Evolutionary conservation across 2,888 invertebrate species (phyloP).

Genomic region (Eupeodes latifasciatus): DNA sequence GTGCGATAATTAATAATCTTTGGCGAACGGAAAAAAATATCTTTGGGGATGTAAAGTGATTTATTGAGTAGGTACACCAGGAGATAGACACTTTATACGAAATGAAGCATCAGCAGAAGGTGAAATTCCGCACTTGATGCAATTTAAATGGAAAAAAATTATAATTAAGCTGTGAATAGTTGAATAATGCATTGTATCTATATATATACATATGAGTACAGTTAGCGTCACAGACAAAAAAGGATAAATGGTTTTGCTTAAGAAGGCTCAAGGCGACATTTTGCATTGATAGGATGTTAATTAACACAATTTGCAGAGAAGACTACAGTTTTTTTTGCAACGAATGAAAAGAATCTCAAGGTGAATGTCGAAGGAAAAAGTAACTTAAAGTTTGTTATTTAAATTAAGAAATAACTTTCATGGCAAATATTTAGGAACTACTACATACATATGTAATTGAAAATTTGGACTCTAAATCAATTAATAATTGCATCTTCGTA

Average conservation of each 20-base stretch:
- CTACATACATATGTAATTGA: too few species aligned
- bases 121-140: constrained; percentile 51
- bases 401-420: too few species aligned
- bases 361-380: too few species aligned
- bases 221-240: neutral
- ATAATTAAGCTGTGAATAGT: constrained; percentile 58
- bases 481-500: too few species aligned
- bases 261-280: constrained; percentile 25
- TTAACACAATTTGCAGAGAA: constrained; percentile 15
- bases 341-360: too few species aligned
- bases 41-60: constrained; percentile 60
- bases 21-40: constrained; percentile 18
- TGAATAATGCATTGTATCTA: constrained; percentile 13
- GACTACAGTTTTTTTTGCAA: too few species aligned
- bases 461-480: too few species aligned
- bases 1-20: constrained; percentile 71
- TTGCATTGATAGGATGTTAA: constrained; percentile 38
- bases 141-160: constrained; percentile 40
- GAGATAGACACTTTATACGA: constrained; percentile 21
- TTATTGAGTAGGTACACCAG: constrained; percentile 55
- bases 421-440: too few species aligned
- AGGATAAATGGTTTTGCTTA: constrained; percentile 9
- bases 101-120: constrained; percentile 41
- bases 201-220: neutral
- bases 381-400: too few species aligned